Evolutionary conservation across 2,113 vertebrate species (phyloP).

Genomic region (Melanerpes formicivorus): DNA sequence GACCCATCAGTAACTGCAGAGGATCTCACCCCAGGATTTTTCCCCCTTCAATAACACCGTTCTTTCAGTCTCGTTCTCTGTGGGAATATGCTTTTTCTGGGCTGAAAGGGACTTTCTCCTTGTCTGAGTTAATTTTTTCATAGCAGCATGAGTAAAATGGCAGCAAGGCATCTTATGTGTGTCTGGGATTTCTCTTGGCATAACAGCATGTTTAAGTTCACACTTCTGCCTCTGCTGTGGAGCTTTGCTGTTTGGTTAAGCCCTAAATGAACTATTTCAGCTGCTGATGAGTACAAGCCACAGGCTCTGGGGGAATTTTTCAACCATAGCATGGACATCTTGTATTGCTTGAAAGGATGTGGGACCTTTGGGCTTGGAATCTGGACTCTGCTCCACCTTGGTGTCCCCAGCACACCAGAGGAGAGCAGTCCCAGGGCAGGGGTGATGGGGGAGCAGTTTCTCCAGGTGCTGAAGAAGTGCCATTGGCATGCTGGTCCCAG

Average conservation of each 20-base stretch:
- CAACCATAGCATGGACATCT: neutral
- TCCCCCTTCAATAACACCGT: neutral
- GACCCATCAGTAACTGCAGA: neutral
- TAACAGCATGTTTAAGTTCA: neutral
- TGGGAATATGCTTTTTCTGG: neutral
- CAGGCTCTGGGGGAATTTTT: neutral
- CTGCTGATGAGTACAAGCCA: neutral
- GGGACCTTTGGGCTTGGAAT: neutral
- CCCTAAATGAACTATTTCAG: neutral
- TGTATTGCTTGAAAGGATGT: neutral
- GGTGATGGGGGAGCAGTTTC: neutral
- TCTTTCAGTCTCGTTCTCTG: neutral
- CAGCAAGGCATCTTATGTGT: neutral
- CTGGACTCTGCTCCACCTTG: neutral
- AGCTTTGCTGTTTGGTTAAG: neutral
- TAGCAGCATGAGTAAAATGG: neutral
- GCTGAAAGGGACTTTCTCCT: neutral
- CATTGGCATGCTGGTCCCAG: neutral
- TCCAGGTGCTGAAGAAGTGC: neutral
- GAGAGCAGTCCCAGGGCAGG: neutral
- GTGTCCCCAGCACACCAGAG: neutral
- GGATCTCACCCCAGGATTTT: neutral
- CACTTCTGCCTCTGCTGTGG: constrained; percentile 26
- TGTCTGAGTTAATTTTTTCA: neutral
- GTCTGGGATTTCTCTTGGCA: neutral